Base-by-base conservation (phyloP, 2,888 invertebrate genomes). In the Caenorhabditis wallacei region DNA sequence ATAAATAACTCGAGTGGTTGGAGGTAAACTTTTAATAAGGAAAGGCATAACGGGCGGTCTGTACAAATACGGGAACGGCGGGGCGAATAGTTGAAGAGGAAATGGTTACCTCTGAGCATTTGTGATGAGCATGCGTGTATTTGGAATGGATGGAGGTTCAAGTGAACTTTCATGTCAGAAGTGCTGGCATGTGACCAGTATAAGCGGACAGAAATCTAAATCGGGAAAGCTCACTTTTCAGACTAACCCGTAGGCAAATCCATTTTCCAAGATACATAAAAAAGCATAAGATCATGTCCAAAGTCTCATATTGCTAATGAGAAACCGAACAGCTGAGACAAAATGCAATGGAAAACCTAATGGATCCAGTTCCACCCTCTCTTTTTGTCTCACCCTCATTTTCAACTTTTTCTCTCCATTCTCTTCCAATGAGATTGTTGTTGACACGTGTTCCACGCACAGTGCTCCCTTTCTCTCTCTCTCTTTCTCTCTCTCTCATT, bases 11-110 rank as follows among this genome's bases (percentile, higher is more conserved):
- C 13, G 26, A 63, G n/a, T 11, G 46, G 30, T 40, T 10, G 46
- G 40, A 46, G 63, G 63, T 63, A 63, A 63, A 63, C 63, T 63
- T 63, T 63, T 63, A 30, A 30, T 63, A 43, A 63, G 63, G 24
- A 48, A n/a, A 24, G 26, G 61, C 61, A 61, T 61, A 43, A 61
- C 63, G 30, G 63, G 63, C 48, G 63, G 63, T 63, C 63, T 63
- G 63, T 63, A 63, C 63, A 63, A 63, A 63, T 30, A 63, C 22
- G n/a, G 40, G n/a, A 2, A n/a, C n/a, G 30, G 30, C 18, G 57
- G 57, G n/a, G n/a, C n/a, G n/a, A 57, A 61, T 11, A 1, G 40
- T 20, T 10, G 24, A 10, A 37, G 24, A 59, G n/a, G 54, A 30
- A 43, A 24, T 22, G 18, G 54, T 54, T 26, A 54, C 54, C 22